Percentiles rank a stretch among this genome's conserved stretches.
These are phyloP conservation scores for Fringilla coelebs DNA, from an alignment of 2,797 vertebrate genomes.

Conservation along the genomic window DNA sequence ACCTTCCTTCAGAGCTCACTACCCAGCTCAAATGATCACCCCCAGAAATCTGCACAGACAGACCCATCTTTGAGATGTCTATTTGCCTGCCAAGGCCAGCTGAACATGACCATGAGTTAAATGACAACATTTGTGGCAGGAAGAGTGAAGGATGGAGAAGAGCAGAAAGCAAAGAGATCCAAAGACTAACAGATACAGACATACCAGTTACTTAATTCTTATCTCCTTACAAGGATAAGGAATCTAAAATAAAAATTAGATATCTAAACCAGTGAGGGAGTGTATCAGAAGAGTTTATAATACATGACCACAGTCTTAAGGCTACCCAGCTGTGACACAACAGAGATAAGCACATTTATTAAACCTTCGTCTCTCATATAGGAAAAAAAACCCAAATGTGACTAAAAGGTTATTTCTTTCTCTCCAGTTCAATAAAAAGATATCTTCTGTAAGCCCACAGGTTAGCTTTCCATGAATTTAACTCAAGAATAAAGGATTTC, in stretches of 20 bases:
- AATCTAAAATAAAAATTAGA: background rate
- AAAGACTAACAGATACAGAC: background rate
- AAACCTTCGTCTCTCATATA: background rate
- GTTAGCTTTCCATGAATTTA: background rate
- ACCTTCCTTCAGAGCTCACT: background rate
- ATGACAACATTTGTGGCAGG: background rate
- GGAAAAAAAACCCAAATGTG: background rate
- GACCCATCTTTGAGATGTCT: background rate
- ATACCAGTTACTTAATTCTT: background rate
- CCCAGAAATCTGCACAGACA: background rate
- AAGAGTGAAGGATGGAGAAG: background rate
- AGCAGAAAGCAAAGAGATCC: background rate
- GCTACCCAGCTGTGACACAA: background rate
- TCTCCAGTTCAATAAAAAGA: background rate
- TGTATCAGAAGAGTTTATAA: background rate
- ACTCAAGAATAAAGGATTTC: background rate
- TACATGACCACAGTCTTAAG: background rate
- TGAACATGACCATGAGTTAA: background rate
- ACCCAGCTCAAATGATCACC: accelerated
- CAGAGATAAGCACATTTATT: background rate
- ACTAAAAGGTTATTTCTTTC: background rate
- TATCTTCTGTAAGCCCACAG: background rate
- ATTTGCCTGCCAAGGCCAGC: background rate
- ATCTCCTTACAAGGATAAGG: background rate
- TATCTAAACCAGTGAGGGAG: background rate